phyloP scores from a whole-genome alignment of 1,140 invertebrate genomes.

The Aphelenchoides fujianensis region DNA sequence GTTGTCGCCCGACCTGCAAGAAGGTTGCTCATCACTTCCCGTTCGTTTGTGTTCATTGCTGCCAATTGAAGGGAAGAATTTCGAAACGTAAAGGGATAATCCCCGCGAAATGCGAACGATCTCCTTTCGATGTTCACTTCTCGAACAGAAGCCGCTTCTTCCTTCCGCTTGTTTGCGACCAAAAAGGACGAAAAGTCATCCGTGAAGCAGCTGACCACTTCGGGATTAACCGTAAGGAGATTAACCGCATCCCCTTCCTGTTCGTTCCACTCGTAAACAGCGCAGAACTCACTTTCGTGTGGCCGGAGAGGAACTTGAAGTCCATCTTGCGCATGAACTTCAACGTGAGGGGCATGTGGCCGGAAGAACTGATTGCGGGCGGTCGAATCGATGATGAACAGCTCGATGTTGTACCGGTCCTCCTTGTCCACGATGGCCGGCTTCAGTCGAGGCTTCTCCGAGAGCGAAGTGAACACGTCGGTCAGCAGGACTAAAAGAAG shows the following conservation, averaged over 20 bases:
- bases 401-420: slow-evolving; percentile 30
- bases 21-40: neutral
- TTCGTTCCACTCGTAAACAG: slow-evolving; percentile 2
- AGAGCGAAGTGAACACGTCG: slow-evolving; percentile 34
- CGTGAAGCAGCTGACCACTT: neutral
- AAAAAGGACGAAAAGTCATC: slow-evolving; percentile 3
- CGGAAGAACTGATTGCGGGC: slow-evolving; percentile 46
- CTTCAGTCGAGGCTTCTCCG: slow-evolving; percentile 24
- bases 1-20: slow-evolving; percentile 51
- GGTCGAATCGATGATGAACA: slow-evolving; percentile 46
- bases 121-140: neutral
- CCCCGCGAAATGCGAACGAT: neutral
- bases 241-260: no score
- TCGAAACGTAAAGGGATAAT: neutral
- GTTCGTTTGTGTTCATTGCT: neutral
- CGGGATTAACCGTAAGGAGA: neutral
- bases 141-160: neutral
- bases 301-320: slow-evolving; percentile 50
- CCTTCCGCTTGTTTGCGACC: neutral
- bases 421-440: slow-evolving; percentile 23
- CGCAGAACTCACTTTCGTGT: slow-evolving; percentile 48
- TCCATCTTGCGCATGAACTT: slow-evolving; percentile 48
- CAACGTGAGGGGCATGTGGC: slow-evolving; percentile 55
- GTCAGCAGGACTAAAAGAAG: slow-evolving; percentile 26
- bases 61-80: neutral